Evolutionary conservation across 2,888 invertebrate species (phyloP), one percentile per base, ranked within the genome.

Genomic region (Drosophila demipolita): DNA sequence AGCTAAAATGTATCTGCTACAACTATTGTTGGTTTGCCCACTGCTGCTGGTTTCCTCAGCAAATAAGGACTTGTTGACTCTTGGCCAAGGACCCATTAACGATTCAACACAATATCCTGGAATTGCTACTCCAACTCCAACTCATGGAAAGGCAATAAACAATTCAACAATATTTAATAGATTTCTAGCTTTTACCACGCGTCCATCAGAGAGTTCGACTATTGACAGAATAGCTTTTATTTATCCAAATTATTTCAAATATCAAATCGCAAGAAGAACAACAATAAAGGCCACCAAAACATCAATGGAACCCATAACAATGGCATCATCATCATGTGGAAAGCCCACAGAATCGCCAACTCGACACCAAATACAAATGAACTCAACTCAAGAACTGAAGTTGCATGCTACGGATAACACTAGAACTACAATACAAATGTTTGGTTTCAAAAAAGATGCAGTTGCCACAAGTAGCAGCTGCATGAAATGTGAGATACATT

Each of bases 1-100:
- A 35, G 42, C 9, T 61, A 55, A 36, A 65, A 77, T 77, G 76
- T n/a, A 65, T 49, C 15, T 66, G 11, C 12, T 45, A 6, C 20
- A 32, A 15, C 9, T 65, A 1, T 12, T 70, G 6, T 26, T 61
- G 17, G 11, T 62, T 8, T 45, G 26, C n/a, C 11, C 50, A 9
- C 53, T 62, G 15, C 33, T 69, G 5, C 15, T 61, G 38, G 48
- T n/a, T 1, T 5, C 29, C 12, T 26, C 49, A 6, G 36, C 15
- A 1, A 49, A 54, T 1, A 26, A 58, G 48, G 15, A 32, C 23
- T 17, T n/a, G 3, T 3, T 20, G 7, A 9, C n/a, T 8, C 0
- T 26, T 12, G 54, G n/a, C 0, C 9, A 15, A 8, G 29, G 23
- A 33, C 0, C 32, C 23, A 11, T 7, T 11, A 33, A 33, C 1